phyloP scores from a whole-genome alignment of 92 coral and sea anemone genomes.

The Meandrina meandrites region DNA sequence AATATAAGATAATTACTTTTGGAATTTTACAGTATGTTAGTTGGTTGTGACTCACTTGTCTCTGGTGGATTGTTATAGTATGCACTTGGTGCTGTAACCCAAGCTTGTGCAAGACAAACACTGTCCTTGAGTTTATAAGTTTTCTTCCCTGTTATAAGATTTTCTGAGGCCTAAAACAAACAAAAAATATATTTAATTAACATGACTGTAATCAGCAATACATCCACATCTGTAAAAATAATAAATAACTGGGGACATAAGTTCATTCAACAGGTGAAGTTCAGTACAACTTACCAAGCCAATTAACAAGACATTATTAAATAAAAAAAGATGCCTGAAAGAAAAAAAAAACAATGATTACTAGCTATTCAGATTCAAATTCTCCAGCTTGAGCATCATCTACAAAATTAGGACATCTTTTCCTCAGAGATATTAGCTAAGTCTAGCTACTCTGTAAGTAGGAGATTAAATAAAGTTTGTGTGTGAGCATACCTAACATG shows the following conservation, averaged over 20 bases:
- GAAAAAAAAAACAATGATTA: neutral
- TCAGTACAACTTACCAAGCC: conserved; percentile 76
- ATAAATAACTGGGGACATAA: neutral
- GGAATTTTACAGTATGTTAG: too few relatives aligned
- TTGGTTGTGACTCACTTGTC: conserved; percentile 60
- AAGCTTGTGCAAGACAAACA: conserved; percentile 71
- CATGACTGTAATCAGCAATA: too few relatives aligned
- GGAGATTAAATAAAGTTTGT: too few relatives aligned
- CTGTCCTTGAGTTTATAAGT: conserved; percentile 82
- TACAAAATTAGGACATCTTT: neutral
- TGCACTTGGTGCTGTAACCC: conserved; percentile 75
- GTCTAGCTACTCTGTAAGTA: too few relatives aligned
- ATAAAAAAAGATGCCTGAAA: conserved; percentile 87
- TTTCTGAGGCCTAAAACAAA: conserved; percentile 83
- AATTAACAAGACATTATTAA: conserved; percentile 80
- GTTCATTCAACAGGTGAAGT: neutral
- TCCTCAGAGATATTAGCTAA: too few relatives aligned
- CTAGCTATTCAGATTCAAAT: neutral
- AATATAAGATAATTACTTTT: too few relatives aligned
- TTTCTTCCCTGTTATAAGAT: conserved; percentile 84
- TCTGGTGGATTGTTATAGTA: conserved; percentile 87
- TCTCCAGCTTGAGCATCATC: neutral
- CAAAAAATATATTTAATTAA: neutral
- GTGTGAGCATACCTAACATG: neutral
- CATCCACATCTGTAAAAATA: too few relatives aligned